These are phyloP conservation scores for Montipora sp. DNA, from an alignment of 64 coral and sea anemone genomes.

Conservation along the genomic window DNA sequence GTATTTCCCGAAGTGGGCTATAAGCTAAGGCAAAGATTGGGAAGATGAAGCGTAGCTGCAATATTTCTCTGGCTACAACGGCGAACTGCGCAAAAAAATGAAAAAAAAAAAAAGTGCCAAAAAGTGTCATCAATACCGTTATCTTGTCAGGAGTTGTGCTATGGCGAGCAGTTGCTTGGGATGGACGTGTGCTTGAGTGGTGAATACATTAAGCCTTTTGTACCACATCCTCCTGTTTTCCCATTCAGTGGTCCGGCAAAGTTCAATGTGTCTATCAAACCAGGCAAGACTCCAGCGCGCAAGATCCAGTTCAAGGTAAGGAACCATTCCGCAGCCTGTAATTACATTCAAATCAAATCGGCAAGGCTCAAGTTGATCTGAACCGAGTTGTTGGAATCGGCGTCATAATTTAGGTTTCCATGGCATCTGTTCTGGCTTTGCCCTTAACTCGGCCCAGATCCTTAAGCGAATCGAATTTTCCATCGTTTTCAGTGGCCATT, in stretches of 20 bases:
- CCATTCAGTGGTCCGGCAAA: constrained; percentile 21
- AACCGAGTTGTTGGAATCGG: too few relatives aligned
- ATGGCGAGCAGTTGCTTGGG: constrained; percentile 10
- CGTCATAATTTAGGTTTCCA: too few relatives aligned
- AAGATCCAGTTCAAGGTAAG: constrained; percentile 25
- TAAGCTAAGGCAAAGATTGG: too few relatives aligned
- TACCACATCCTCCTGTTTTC: not conserved
- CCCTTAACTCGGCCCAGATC: too few relatives aligned
- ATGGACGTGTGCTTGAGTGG: constrained; percentile 33
- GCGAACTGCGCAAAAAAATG: not conserved
- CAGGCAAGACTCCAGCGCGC: not conserved
- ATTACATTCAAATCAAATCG: too few relatives aligned
- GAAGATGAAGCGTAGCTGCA: too few relatives aligned
- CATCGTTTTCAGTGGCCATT: too few relatives aligned
- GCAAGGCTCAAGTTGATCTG: too few relatives aligned
- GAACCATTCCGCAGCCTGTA: not conserved
- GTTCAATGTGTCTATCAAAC: not conserved
- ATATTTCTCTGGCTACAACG: not conserved
- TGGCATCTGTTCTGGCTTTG: too few relatives aligned
- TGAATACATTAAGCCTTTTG: not conserved
- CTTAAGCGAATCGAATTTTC: too few relatives aligned
- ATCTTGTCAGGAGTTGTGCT: constrained; percentile 15
- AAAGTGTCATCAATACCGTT: not conserved
- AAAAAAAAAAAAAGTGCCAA: too few relatives aligned
- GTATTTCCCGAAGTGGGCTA: too few relatives aligned